These are phyloP conservation scores for Buphagus erythrorhynchus DNA, from an alignment of 2,797 vertebrate species.

Conservation along the genomic window DNA sequence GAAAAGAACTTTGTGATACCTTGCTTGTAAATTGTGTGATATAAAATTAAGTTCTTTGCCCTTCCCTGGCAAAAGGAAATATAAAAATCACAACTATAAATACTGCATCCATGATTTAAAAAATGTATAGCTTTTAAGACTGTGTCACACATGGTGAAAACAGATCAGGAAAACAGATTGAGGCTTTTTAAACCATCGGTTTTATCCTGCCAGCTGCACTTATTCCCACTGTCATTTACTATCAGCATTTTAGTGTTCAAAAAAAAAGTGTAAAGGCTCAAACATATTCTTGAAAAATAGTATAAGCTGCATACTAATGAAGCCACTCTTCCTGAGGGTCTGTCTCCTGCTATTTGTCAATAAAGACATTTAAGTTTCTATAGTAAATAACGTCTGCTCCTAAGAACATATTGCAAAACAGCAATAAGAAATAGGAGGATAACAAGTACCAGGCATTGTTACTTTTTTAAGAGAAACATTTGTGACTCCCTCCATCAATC, in stretches of 20 bases:
- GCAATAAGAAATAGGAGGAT: constrained; percentile 54
- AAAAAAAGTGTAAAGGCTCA: constrained; percentile 67
- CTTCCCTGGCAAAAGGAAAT: constrained; percentile 31
- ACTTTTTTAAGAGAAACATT: constrained; percentile 43
- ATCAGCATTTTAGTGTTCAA: constrained; percentile 53
- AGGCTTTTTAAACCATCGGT: constrained; percentile 74
- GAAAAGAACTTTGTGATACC: not conserved
- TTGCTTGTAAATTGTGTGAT: constrained; percentile 3
- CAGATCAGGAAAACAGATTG: constrained; percentile 69
- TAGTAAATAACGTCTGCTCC: constrained; percentile 66
- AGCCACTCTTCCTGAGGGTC: constrained; percentile 68
- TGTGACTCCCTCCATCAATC: not conserved
- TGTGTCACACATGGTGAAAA: constrained; percentile 35
- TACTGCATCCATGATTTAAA: not conserved
- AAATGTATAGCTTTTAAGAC: constrained; percentile 38
- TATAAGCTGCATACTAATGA: constrained; percentile 75
- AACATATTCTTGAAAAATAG: constrained; percentile 69
- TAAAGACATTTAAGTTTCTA: constrained; percentile 68
- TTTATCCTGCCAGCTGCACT: constrained; percentile 71
- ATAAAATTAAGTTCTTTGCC: constrained; percentile 40
- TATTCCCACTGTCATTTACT: constrained; percentile 75
- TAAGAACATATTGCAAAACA: constrained; percentile 60
- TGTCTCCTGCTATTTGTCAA: constrained; percentile 72
- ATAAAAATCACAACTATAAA: constrained; percentile 29
- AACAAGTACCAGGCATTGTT: constrained; percentile 66